Evolutionary conservation across 1,140 invertebrate genomes (phyloP), one percentile per base, ranked within the genome.

Genomic region (Elymnias hypermnestra): DNA sequence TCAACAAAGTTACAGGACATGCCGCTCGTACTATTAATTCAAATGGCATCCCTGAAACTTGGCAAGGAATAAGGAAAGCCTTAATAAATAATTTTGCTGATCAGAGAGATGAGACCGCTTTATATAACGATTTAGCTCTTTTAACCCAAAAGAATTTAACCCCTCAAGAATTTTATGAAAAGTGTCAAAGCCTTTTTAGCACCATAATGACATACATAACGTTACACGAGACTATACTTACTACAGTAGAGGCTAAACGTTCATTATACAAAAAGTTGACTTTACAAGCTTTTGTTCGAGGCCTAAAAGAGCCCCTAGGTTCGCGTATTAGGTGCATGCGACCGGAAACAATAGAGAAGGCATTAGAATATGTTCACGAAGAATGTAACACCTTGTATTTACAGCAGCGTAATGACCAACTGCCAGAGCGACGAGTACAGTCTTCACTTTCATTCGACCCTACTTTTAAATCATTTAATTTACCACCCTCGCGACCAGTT

Each of bases 61-160:
- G 43, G 43, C 2, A 14, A 8, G 43, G 43, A 5, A 46, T 46
- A 12, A 18, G 43, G 17, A 37, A n/a, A 9, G 13, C 42, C 3
- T n/a, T 36, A 6, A 36, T 44, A 12, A 44, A 35, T 6, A 48
- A 52, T 19, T 53, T 53, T 6, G 26, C 36, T 7, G 50, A 53
- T 9, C 42, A 45, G 18, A 13, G 37, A 0, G 37, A 50, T 21
- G 49, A 57, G 19, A 49, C 44, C 1, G 39, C 48, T 12, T 9
- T 57, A 7, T 57, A 57, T 13, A 48, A 48, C 35, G 48, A 53
- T 35, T 41, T 60, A 19, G 50, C 56, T 14, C 22, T 48, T 35
- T 31, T 37, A 1, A 18, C 21, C 0, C 47, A 58, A 15, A 47
- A 25, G 5, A 2, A 29, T 29, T 2, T 1, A 10, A 29, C 26